phyloP scores from a whole-genome alignment of 1,140 invertebrate species.

The Arion vulgaris region DNA sequence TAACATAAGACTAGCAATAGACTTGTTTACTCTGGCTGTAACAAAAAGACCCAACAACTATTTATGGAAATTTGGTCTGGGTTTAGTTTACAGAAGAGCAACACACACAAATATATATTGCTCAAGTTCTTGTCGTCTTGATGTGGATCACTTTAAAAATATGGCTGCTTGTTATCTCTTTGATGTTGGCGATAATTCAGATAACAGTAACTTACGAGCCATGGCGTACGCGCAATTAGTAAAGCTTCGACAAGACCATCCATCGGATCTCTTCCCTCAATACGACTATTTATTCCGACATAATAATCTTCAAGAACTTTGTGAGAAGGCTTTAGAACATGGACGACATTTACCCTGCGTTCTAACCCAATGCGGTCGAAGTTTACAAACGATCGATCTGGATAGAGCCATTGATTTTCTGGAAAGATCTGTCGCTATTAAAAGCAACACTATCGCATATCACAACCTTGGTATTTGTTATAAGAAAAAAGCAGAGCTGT shows the following conservation, averaged over 20 bases:
- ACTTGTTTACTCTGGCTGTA: background rate
- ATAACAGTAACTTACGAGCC: background rate
- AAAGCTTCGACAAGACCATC: background rate
- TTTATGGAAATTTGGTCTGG: slow-evolving; percentile 12
- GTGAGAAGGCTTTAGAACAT: background rate
- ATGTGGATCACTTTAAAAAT: background rate
- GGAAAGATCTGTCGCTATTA: background rate
- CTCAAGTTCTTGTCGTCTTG: background rate
- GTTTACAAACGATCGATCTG: background rate
- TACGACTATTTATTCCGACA: background rate
- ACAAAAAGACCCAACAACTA: background rate
- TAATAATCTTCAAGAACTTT: background rate
- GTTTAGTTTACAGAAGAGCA: background rate
- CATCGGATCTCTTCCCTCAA: background rate
- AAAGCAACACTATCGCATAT: background rate
- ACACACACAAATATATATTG: background rate
- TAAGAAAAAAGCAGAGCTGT: background rate
- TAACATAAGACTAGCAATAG: background rate
- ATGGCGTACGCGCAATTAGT: slow-evolving; percentile 1
- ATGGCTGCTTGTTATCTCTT: background rate
- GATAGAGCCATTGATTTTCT: background rate
- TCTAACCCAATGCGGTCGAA: background rate
- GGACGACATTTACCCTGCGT: background rate
- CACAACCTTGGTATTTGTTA: background rate
- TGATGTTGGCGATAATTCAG: background rate